Percentiles rank a stretch among this genome's conserved stretches.
Evolutionary conservation across 2,888 invertebrate genomes (phyloP).

Genomic region (Phyto melanocephala): DNA sequence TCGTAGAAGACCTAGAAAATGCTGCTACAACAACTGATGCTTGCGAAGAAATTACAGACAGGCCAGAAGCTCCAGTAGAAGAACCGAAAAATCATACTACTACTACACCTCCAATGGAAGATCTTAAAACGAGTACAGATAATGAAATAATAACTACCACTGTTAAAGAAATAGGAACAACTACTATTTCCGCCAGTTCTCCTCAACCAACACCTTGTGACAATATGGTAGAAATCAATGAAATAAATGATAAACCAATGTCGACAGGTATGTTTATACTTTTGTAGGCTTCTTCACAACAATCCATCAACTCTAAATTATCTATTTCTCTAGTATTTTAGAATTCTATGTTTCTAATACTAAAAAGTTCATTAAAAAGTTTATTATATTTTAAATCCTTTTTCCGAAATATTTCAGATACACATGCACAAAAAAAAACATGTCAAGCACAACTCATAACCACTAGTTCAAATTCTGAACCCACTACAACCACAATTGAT

Average conservation of each 20-base stretch:
- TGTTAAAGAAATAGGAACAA: background rate
- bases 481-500: background rate
- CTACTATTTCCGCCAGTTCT: background rate
- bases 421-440: slow-evolving; percentile 5
- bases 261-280: slow-evolving; percentile 6
- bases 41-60: background rate
- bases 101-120: background rate
- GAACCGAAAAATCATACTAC: background rate
- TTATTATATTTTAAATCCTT: background rate
- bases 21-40: background rate
- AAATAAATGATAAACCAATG: background rate
- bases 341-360: background rate
- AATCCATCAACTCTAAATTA: background rate
- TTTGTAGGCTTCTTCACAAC: background rate
- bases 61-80: background rate
- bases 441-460: slow-evolving; percentile 5
- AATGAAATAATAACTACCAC: background rate
- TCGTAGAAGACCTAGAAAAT: background rate
- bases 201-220: background rate
- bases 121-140: background rate
- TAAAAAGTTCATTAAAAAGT: background rate
- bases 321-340: background rate
- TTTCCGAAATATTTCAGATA: slow-evolving; percentile 41
- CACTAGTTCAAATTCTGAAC: background rate
- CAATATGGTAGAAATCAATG: background rate